Conservation (phyloP, 2,888 invertebrate genomes). For the Congeria kusceri region DNA sequence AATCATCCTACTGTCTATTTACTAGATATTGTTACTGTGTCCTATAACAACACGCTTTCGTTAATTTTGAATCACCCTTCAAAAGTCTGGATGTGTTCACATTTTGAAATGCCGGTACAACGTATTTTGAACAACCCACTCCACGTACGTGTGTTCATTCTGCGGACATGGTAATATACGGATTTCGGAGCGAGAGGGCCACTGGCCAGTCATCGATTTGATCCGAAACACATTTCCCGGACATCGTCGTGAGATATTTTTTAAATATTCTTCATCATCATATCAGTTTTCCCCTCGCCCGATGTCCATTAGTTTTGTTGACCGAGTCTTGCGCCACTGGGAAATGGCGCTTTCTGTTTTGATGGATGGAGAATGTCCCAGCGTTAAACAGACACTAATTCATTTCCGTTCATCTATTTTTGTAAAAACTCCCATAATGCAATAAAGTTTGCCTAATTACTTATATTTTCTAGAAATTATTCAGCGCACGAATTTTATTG, state of each 20-base stretch:
- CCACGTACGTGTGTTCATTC: too few species aligned
- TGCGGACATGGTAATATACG: too few species aligned
- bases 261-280: conserved; percentile 2
- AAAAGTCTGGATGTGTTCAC: too few species aligned
- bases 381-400: conserved; percentile 33
- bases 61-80: too few species aligned
- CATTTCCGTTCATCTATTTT: conserved; percentile 43
- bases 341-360: conserved; percentile 17
- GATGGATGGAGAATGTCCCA: conserved; percentile 35
- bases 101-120: too few species aligned
- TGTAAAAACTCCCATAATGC: conserved; percentile 45
- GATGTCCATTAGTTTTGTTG: conserved; percentile 45
- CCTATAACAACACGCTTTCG: too few species aligned
- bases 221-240: conserved; percentile 4
- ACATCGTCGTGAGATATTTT: not conserved
- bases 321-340: conserved; percentile 27
- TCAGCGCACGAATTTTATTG: conserved; percentile 27
- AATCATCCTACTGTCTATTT: too few species aligned
- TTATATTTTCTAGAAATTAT: conserved; percentile 41
- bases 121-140: too few species aligned
- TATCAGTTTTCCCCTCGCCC: conserved; percentile 1
- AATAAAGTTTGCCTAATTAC: conserved; percentile 43
- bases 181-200: not conserved
- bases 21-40: too few species aligned
- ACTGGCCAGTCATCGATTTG: not conserved